Conservation (phyloP, 2,888 invertebrate species). For the Eumacrocentrus americanus region DNA sequence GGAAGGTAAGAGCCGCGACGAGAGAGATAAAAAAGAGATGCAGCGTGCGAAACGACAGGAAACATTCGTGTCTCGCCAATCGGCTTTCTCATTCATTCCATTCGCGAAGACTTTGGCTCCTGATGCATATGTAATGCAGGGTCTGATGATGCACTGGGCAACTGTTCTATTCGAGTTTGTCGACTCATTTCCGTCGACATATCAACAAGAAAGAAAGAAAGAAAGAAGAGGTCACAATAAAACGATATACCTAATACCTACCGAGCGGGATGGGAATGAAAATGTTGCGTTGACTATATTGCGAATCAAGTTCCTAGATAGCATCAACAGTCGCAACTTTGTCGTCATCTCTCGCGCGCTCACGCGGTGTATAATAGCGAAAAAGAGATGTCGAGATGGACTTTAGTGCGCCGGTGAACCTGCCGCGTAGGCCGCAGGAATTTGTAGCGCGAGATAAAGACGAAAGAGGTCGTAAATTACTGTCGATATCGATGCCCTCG, state of each 20-base stretch:
- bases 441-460: conserved; percentile 38
- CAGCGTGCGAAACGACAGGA: conserved; percentile 1
- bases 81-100: not conserved
- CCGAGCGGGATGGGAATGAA: not conserved
- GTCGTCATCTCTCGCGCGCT: too few relatives aligned
- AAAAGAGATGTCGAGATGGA: conserved; percentile 17
- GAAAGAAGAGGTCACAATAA: not conserved
- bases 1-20: not conserved
- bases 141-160: not conserved
- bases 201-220: too few relatives aligned
- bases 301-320: not conserved
- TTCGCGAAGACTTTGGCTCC: not conserved
- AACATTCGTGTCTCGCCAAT: not conserved
- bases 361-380: conserved; percentile 1
- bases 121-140: too few relatives aligned
- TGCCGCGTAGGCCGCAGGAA: conserved; percentile 35
- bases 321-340: conserved; percentile 15
- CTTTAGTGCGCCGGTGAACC: conserved; percentile 21
- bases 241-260: not conserved
- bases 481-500: conserved; percentile 37
- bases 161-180: not conserved
- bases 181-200: not conserved
- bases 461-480: conserved; percentile 36
- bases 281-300: not conserved
- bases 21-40: not conserved